Evolutionary conservation across 2,113 vertebrate species (phyloP).

Genomic region (Petroica traversi): DNA sequence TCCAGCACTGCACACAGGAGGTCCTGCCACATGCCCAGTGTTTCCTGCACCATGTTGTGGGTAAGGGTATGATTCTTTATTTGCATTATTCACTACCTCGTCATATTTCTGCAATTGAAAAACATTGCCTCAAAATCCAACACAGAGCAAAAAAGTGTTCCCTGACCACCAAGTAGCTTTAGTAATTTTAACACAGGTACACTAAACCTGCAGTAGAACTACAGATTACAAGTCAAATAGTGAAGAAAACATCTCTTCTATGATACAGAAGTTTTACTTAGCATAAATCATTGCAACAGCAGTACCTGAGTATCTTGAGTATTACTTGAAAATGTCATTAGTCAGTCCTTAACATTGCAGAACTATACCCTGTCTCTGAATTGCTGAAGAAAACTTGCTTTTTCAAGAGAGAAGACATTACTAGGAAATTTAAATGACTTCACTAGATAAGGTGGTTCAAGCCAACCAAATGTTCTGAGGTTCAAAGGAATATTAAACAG

Average conservation of each 20-base stretch:
- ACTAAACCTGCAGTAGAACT: background rate
- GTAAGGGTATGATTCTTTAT: background rate
- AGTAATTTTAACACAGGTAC: background rate
- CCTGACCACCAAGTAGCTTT: background rate
- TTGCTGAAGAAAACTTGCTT: background rate
- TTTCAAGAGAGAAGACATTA: background rate
- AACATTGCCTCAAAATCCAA: background rate
- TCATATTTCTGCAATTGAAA: conserved; percentile 45
- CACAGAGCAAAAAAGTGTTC: background rate
- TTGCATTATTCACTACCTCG: background rate
- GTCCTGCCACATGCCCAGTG: background rate
- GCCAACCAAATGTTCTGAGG: background rate
- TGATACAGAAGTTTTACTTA: background rate
- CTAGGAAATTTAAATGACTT: background rate
- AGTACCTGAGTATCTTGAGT: background rate
- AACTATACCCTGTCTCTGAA: background rate
- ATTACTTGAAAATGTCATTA: background rate
- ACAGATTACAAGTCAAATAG: fast-evolving
- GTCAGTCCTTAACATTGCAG: background rate
- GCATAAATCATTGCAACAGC: background rate
- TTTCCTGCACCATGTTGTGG: background rate
- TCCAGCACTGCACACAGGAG: background rate
- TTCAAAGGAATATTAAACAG: background rate
- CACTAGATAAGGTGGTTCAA: background rate
- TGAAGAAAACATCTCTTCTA: background rate